Base-by-base conservation (phyloP, 64 coral and sea anemone species). In the Astreopora myriophthalma region DNA sequence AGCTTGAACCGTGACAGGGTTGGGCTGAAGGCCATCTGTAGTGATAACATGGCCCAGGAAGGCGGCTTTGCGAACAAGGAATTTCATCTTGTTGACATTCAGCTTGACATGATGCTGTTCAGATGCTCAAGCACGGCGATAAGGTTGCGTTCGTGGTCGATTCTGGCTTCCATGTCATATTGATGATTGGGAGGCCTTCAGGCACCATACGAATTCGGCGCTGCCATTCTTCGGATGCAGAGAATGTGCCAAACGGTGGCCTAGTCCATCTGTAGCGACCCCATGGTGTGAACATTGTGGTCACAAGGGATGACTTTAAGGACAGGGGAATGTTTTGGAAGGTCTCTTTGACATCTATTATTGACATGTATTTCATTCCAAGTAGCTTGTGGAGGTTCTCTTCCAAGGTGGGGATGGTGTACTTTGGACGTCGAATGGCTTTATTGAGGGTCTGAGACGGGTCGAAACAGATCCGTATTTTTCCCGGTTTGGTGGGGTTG, bases 291-390 rank as follows among this genome's bases (percentile, higher is more conserved):
- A n/a, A n/a, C n/a, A n/a, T n/a, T n/a, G 40, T 78, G 44, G 27
- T 78, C 40, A 78, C 16, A 6, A 78, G 14, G 40, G 74, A 52
- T 52, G 23, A 52, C 26, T 6, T n/a, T 13, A 76, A 39, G 16
- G 44, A 48, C 19, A 52, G 22, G 2, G 39, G 74, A 40, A 77
- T 77, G 74, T 77, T 77, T 17, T 77, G 24, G 10, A 77, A 77
- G 20, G 24, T 40, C 16, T 51, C 74, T 30, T 77, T 55, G 74
- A 77, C 74, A 4, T 30, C 44, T 51, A 49, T 31, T 10, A 51
- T 40, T 51, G 40, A 16, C 74, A 77, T 77, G 74, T 69, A 80
- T 69, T 80, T 90, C 23, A 90, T 48, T 3, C 29, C 75, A 16
- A 49, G 39, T 14, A 52, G 0, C 23, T 51, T 77, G 13, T 77